phyloP scores from a whole-genome alignment of 2,797 vertebrate species.

The Poecile montanus region DNA sequence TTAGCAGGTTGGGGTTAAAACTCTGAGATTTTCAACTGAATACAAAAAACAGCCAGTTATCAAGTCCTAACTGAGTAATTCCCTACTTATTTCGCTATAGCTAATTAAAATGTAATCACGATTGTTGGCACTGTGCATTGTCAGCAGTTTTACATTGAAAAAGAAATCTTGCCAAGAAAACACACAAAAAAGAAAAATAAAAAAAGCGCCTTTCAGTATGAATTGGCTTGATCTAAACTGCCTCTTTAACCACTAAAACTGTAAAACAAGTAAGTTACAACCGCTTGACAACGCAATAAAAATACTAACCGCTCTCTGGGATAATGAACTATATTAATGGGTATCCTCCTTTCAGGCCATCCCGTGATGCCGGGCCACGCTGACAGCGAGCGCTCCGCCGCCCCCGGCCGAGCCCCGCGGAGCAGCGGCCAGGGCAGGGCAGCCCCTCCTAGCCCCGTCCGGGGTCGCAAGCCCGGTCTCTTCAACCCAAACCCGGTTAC shows the following conservation, averaged over 20 bases:
- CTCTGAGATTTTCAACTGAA: constrained; percentile 33
- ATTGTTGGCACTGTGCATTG: constrained; percentile 60
- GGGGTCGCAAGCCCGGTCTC: not conserved
- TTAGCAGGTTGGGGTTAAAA: constrained; percentile 53
- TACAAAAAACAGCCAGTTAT: constrained; percentile 17
- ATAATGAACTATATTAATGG: not conserved
- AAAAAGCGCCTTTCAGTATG: constrained; percentile 44
- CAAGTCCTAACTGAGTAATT: constrained; percentile 69
- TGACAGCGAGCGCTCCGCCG: not conserved
- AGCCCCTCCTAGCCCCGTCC: not conserved
- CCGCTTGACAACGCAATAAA: constrained; percentile 41
- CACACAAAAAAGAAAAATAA: not conserved
- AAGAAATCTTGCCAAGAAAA: constrained; percentile 67
- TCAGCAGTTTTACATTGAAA: constrained; percentile 69
- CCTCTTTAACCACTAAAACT: constrained; percentile 57
- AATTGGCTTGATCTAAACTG: constrained; percentile 31
- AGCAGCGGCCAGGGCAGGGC: not conserved
- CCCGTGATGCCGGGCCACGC: not conserved
- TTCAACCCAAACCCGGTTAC: rapidly evolving
- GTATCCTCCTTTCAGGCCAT: not conserved
- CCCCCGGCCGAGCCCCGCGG: not conserved
- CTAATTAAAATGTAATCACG: constrained; percentile 78
- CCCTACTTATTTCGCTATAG: constrained; percentile 50
- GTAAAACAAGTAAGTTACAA: constrained; percentile 67
- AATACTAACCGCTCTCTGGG: not conserved